Conservation (phyloP, 2,113 vertebrate genomes). For the Barbus barbus region DNA sequence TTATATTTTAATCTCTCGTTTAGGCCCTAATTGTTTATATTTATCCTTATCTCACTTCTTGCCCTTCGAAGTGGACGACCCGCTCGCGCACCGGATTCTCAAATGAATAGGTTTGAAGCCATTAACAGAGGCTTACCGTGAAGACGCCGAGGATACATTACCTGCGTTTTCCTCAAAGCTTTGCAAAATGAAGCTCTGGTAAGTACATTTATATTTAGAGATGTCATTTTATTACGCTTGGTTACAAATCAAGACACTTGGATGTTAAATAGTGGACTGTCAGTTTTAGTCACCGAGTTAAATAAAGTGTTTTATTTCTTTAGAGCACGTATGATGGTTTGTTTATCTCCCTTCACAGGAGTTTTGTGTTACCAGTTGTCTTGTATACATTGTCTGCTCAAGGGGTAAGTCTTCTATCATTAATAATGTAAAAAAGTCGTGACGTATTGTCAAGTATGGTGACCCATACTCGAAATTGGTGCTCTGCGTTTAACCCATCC, state of each 20-base stretch:
- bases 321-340: background rate
- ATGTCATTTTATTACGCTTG: background rate
- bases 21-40: constrained; percentile 44
- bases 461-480: too few relatives aligned
- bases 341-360: constrained; percentile 56
- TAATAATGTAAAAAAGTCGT: too few relatives aligned
- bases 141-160: constrained; percentile 57
- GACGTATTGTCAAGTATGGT: too few relatives aligned
- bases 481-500: too few relatives aligned
- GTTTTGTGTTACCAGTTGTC: constrained; percentile 58
- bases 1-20: constrained; percentile 26
- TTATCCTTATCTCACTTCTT: constrained; percentile 45
- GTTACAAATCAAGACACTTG: background rate
- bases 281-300: background rate
- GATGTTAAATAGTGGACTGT: background rate
- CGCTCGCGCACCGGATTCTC: constrained; percentile 63
- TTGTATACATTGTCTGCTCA: constrained; percentile 56
- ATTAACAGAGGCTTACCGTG: constrained; percentile 57
- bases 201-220: background rate
- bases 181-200: constrained; percentile 72
- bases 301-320: background rate
- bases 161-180: constrained; percentile 50
- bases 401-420: constrained; percentile 73
- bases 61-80: constrained; percentile 63
- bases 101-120: constrained; percentile 68